phyloP scores from a whole-genome alignment of 2,888 invertebrate species.

The Phengaris alcon region DNA sequence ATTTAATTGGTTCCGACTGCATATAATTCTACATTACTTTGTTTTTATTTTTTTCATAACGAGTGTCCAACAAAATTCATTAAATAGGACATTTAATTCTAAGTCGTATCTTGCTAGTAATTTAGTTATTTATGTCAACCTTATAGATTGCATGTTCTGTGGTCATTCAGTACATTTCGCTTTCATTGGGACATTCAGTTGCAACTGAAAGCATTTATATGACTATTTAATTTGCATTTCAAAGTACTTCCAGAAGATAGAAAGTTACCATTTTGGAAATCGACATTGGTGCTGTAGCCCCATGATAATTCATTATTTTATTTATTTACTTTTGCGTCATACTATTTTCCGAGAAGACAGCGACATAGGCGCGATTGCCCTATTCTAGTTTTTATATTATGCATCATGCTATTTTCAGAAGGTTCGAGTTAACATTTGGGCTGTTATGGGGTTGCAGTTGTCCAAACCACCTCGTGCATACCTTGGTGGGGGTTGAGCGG shows the following conservation, averaged over 20 bases:
- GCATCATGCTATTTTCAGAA: conserved; percentile 3
- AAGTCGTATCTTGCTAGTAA: not conserved
- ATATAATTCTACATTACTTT: not conserved
- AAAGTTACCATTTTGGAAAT: not conserved
- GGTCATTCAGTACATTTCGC: not conserved
- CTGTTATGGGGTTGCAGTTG: conserved; percentile 30
- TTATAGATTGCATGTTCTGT: not conserved
- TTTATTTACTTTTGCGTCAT: too few relatives aligned
- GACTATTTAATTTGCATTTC: not conserved
- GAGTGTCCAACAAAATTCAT: not conserved
- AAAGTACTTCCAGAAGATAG: not conserved
- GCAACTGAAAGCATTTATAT: not conserved
- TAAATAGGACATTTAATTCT: not conserved
- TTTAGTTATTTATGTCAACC: too few relatives aligned
- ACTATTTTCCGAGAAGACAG: too few relatives aligned
- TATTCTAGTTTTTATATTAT: too few relatives aligned
- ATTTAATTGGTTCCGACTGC: not conserved
- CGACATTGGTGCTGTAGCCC: not conserved
- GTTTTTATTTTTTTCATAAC: not conserved
- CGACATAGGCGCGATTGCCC: too few relatives aligned
- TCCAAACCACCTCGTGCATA: conserved; percentile 76
- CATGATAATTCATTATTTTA: not conserved
- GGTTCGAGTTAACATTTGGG: not conserved
- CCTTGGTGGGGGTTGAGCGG: conserved; percentile 72
- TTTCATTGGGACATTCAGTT: not conserved